Evolutionary conservation across 2,797 vertebrate species (phyloP).

Genomic region (Phylloscopus collybita): DNA sequence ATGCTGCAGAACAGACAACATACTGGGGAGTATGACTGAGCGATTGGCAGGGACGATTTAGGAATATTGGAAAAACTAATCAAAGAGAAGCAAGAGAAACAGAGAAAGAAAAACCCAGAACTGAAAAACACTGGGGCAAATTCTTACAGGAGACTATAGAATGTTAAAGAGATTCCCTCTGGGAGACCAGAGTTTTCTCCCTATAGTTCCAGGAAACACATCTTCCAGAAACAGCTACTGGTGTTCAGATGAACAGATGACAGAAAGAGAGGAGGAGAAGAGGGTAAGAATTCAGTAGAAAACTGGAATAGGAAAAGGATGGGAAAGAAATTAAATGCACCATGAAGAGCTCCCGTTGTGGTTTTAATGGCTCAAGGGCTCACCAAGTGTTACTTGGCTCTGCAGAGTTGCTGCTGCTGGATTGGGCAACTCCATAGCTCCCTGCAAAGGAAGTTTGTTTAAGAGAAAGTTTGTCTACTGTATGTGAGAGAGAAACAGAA

Average conservation of each 20-base stretch:
- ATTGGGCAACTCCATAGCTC: not conserved
- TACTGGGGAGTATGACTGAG: not conserved
- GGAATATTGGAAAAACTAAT: not conserved
- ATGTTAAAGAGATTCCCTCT: not conserved
- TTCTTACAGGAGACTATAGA: not conserved
- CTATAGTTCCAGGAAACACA: not conserved
- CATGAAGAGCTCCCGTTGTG: not conserved
- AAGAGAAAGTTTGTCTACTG: not conserved
- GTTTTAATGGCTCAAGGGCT: not conserved
- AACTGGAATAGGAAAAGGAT: not conserved
- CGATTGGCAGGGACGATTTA: not conserved
- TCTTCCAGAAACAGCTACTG: not conserved
- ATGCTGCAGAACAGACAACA: not conserved
- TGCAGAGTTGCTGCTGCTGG: not conserved
- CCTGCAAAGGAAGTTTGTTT: not conserved
- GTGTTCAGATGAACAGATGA: not conserved
- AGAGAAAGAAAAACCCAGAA: not conserved
- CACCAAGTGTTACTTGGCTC: not conserved
- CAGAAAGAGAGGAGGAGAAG: not conserved
- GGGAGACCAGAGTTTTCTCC: not conserved
- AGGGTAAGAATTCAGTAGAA: not conserved
- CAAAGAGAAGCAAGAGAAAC: not conserved
- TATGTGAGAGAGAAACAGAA: not conserved
- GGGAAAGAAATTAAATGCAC: not conserved
- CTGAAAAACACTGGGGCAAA: not conserved